phyloP scores from a whole-genome alignment of 1,140 invertebrate species.

The Microplitis demolitor region DNA sequence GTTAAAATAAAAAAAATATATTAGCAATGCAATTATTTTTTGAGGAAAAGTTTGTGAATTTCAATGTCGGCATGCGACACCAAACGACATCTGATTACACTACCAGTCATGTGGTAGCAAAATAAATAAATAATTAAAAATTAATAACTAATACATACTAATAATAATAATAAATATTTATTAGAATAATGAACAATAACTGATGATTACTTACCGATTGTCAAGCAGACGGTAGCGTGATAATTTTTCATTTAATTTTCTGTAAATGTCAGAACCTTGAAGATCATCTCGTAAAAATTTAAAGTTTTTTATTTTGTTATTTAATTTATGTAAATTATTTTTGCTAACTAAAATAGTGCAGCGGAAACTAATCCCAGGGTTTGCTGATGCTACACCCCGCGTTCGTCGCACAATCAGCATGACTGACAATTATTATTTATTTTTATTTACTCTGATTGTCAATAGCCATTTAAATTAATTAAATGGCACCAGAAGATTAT shows the following conservation, averaged over 20 bases:
- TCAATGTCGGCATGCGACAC: neutral
- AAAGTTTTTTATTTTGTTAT: conserved; percentile 27
- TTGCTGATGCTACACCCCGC: conserved; percentile 28
- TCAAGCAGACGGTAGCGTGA: conserved; percentile 45
- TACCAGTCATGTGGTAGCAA: neutral
- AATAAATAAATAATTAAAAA: neutral
- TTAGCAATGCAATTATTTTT: neutral
- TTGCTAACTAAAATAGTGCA: conserved; percentile 46
- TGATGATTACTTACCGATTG: conserved; percentile 42
- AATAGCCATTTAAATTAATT: no score
- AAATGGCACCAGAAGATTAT: no score
- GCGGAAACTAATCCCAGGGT: conserved; percentile 36
- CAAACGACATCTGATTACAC: neutral
- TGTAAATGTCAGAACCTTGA: conserved; percentile 28
- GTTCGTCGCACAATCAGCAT: conserved; percentile 55
- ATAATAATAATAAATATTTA: neutral
- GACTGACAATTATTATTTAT: conserved; percentile 12
- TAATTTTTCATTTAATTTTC: conserved; percentile 44
- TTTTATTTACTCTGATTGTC: no score
- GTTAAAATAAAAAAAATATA: neutral
- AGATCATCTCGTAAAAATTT: neutral
- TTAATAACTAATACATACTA: neutral
- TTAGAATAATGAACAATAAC: no score
- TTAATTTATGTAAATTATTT: conserved; percentile 37
- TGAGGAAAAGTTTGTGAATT: neutral